Conservation (phyloP, 1,140 invertebrate genomes). For the Halesus radiatus region DNA sequence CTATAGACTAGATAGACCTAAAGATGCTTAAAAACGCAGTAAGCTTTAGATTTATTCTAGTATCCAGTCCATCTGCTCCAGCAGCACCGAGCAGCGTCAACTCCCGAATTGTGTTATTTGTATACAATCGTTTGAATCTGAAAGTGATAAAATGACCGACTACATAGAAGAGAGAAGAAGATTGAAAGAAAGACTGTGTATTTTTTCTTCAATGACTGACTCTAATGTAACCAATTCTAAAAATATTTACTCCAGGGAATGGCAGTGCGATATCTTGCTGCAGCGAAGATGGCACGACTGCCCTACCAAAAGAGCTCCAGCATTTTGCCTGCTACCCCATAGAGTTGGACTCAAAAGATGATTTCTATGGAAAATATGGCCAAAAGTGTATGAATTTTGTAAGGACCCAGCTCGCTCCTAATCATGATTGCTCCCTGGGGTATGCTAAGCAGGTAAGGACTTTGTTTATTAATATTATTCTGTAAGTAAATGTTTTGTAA, state of each 20-base stretch:
- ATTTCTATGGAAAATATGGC: slow-evolving; percentile 74
- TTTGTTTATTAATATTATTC: too few species aligned
- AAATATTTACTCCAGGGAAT: slow-evolving; percentile 64
- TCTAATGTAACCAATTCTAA: too few species aligned
- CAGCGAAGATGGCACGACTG: slow-evolving; percentile 64
- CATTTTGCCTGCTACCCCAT: slow-evolving; percentile 84
- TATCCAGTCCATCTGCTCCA: too few species aligned
- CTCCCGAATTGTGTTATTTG: too few species aligned
- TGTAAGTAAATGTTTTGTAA: too few species aligned
- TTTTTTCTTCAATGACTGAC: background rate
- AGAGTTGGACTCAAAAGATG: slow-evolving; percentile 74
- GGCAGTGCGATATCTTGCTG: slow-evolving; percentile 76
- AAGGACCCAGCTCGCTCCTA: slow-evolving; percentile 74
- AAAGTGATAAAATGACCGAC: background rate
- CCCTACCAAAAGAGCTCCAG: slow-evolving; percentile 66
- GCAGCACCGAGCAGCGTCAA: too few species aligned
- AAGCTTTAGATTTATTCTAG: too few species aligned
- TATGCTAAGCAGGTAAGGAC: slow-evolving; percentile 76
- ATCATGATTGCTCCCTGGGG: slow-evolving; percentile 76
- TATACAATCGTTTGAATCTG: too few species aligned
- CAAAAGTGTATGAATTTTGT: slow-evolving; percentile 80
- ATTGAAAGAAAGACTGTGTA: too few species aligned
- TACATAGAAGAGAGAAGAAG: too few species aligned
- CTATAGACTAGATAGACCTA: too few species aligned
- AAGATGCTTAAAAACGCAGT: too few species aligned